Percentiles rank a stretch among this genome's conserved stretches.
Evolutionary conservation across 2,113 vertebrate genomes (phyloP).

Genomic region (Sprattus sprattus): DNA sequence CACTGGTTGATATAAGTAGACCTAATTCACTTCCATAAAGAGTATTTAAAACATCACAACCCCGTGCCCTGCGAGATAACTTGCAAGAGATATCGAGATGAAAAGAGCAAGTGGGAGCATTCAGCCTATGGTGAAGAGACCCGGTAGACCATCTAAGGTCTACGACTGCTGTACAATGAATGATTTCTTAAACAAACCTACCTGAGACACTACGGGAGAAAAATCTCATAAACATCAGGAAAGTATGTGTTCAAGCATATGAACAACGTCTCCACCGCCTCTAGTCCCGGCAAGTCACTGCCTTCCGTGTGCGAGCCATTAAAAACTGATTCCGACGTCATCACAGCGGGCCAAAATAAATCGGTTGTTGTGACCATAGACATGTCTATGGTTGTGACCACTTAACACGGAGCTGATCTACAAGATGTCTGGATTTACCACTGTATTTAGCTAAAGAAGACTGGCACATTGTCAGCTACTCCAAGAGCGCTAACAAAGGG

Average conservation of each 20-base stretch:
- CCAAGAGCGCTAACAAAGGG: not conserved
- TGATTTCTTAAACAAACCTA: conserved; percentile 47
- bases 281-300: conserved; percentile 40
- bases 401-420: not conserved
- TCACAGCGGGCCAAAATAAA: conserved; percentile 53
- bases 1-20: not conserved
- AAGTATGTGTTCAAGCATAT: conserved; percentile 18
- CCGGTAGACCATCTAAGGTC: not conserved
- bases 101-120: not conserved
- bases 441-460: not conserved
- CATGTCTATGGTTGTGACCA: not conserved
- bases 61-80: too few species aligned
- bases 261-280: conserved; percentile 21
- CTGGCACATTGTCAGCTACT: not conserved
- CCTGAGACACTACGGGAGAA: conserved; percentile 66
- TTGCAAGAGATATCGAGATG: not conserved
- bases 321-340: conserved; percentile 54
- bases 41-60: too few species aligned
- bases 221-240: conserved; percentile 64
- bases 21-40: not conserved
- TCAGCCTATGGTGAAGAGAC: not conserved
- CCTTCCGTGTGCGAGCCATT: conserved; percentile 53
- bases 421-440: not conserved
- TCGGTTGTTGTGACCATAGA: not conserved
- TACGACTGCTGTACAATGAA: not conserved